Percentiles rank a stretch among this genome's conserved stretches.
These are phyloP conservation scores for Andrena chrysosceles DNA, from an alignment of 2,888 invertebrate species.

Conservation along the genomic window DNA sequence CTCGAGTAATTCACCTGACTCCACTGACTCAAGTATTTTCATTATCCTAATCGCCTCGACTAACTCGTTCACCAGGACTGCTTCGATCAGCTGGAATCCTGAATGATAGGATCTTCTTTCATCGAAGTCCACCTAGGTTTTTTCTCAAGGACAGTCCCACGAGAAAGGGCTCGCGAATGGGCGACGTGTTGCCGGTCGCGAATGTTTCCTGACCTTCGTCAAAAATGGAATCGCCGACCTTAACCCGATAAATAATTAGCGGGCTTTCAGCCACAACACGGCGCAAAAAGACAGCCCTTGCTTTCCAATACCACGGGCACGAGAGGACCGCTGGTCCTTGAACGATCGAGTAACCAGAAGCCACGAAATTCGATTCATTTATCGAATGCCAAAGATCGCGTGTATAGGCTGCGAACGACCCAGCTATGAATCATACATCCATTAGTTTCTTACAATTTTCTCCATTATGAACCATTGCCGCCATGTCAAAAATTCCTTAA, in stretches of 20 bases:
- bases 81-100: no score
- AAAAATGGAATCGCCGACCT: slow-evolving; percentile 66
- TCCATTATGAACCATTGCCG: not conserved
- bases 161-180: slow-evolving; percentile 17
- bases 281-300: slow-evolving; percentile 58
- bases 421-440: no score
- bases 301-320: slow-evolving; percentile 65
- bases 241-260: slow-evolving; percentile 73
- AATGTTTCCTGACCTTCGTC: slow-evolving; percentile 65
- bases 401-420: no score
- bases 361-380: slow-evolving; percentile 62
- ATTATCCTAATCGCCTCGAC: no score
- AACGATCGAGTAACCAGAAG: slow-evolving; percentile 51
- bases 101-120: not conserved
- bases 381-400: not conserved
- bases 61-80: no score
- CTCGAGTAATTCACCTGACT: no score
- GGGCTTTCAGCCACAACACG: slow-evolving; percentile 62
- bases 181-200: slow-evolving; percentile 7
- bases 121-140: not conserved
- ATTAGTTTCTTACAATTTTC: not conserved
- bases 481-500: no score
- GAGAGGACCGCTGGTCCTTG: slow-evolving; percentile 62
- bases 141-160: not conserved
- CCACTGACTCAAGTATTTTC: no score